Evolutionary conservation across 2,113 vertebrate genomes (phyloP).

Genomic region (Clarias magur): DNA sequence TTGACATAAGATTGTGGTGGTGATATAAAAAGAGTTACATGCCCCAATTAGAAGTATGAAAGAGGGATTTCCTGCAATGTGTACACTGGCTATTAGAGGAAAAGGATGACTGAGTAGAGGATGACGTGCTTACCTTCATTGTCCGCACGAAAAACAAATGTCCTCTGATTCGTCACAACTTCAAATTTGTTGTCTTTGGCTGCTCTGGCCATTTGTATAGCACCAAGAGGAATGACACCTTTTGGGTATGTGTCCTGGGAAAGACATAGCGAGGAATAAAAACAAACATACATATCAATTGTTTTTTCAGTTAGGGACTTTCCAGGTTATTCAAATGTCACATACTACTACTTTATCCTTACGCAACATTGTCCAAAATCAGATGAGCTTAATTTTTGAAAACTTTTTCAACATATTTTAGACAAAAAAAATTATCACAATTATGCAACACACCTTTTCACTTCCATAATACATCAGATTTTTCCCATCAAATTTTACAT

Average conservation of each 20-base stretch:
- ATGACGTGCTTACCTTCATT: slow-evolving; percentile 80
- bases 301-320: background rate
- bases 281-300: background rate
- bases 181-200: slow-evolving; percentile 97
- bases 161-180: slow-evolving; percentile 87
- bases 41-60: background rate
- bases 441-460: slow-evolving; percentile 81
- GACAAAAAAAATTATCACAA: background rate
- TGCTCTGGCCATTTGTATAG: slow-evolving; percentile 87
- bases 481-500: slow-evolving; percentile 90
- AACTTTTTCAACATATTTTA: background rate
- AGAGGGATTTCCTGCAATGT: background rate
- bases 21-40: background rate
- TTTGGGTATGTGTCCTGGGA: slow-evolving; percentile 91
- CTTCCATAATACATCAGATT: slow-evolving; percentile 92
- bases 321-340: background rate
- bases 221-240: slow-evolving; percentile 88
- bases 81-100: slow-evolving; percentile 22
- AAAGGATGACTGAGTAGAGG: background rate
- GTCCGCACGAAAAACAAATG: slow-evolving; percentile 91
- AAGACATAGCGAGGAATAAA: slow-evolving; percentile 5
- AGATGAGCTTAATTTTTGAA: background rate
- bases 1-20: background rate
- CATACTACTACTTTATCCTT: background rate
- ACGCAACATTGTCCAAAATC: background rate